These are phyloP conservation scores for Drosophila nigricruria DNA, from an alignment of 2,888 invertebrate genomes.

Conservation along the genomic window DNA sequence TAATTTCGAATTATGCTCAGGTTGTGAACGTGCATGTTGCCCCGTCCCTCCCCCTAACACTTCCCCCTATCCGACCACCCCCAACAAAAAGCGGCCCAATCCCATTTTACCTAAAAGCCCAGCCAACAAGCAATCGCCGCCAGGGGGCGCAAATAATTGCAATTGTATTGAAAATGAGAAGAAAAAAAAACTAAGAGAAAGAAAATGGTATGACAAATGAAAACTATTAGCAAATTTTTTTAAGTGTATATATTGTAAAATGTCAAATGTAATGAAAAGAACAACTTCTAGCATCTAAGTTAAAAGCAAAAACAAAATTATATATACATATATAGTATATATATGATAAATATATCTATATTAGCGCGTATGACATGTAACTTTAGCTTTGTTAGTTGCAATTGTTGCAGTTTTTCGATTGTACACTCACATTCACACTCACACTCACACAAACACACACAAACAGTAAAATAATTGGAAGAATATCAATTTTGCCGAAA, in stretches of 20 bases:
- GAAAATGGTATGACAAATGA: conserved; percentile 51
- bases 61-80: background rate
- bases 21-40: conserved; percentile 83
- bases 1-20: conserved; percentile 83
- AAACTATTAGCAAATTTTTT: conserved; percentile 79
- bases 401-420: conserved; percentile 79
- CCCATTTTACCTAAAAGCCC: conserved; percentile 7
- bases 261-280: conserved; percentile 49
- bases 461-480: conserved; percentile 6
- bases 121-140: conserved; percentile 36
- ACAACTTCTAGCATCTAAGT: conserved; percentile 58
- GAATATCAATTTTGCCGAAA: conserved; percentile 10
- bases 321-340: conserved; percentile 33
- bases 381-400: conserved; percentile 79
- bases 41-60: conserved; percentile 7
- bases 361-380: conserved; percentile 66
- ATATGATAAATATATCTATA: conserved; percentile 57
- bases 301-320: conserved; percentile 38
- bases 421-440: conserved; percentile 22
- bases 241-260: conserved; percentile 78
- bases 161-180: conserved; percentile 53
- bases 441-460: conserved; percentile 22
- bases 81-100: background rate
- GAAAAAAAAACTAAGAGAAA: conserved; percentile 25
- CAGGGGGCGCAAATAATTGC: conserved; percentile 54